Percentiles rank a stretch among this genome's conserved stretches.
phyloP scores from a whole-genome alignment of 2,888 invertebrate genomes.

The Ceratothoa steindachneri region DNA sequence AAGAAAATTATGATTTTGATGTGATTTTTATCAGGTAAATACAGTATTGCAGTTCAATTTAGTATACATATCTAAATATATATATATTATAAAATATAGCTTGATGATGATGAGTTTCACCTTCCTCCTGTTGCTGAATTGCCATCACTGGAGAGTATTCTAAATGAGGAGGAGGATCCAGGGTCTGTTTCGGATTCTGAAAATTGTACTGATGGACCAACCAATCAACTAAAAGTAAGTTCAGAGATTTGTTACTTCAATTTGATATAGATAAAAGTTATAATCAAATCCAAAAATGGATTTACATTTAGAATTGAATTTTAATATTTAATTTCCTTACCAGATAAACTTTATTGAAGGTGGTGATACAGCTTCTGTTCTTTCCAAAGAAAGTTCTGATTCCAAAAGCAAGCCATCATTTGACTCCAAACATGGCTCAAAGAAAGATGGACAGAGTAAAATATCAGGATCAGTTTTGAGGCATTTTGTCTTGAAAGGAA shows the following conservation, averaged over 20 bases:
- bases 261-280: too few species aligned
- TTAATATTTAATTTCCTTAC: not conserved
- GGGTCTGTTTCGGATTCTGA: slow-evolving; percentile 48
- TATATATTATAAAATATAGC: slow-evolving; percentile 43
- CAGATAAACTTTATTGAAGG: slow-evolving; percentile 20
- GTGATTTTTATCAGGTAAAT: too few species aligned
- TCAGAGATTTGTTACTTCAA: too few species aligned
- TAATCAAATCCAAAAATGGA: too few species aligned
- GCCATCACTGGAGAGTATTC: slow-evolving; percentile 74
- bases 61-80: not conserved
- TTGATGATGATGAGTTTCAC: slow-evolving; percentile 76
- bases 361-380: slow-evolving; percentile 50
- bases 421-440: slow-evolving; percentile 56
- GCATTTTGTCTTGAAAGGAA: slow-evolving; percentile 76
- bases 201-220: not conserved
- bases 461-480: slow-evolving; percentile 64
- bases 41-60: not conserved
- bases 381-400: slow-evolving; percentile 51
- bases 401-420: slow-evolving; percentile 50
- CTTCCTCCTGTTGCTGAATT: slow-evolving; percentile 70
- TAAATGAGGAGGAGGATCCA: slow-evolving; percentile 61
- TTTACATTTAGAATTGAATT: too few species aligned
- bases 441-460: slow-evolving; percentile 51
- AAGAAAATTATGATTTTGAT: too few species aligned
- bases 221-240: not conserved